Base-by-base conservation (phyloP, 2,113 vertebrate genomes). In the Promerops cafer region DNA sequence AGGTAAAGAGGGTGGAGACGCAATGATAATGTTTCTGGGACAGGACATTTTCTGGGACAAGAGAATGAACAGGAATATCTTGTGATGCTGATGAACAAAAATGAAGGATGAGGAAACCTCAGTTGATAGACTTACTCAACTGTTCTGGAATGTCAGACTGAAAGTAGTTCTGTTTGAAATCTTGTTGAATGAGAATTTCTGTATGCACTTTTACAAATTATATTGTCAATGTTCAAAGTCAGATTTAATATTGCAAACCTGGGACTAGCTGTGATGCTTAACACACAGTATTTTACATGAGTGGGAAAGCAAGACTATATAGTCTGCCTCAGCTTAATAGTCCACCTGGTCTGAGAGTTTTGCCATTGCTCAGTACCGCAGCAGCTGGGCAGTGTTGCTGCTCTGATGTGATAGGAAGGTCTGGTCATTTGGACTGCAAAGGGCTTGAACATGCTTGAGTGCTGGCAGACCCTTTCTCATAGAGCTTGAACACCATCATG, bases 401-500 rank as follows among this genome's bases (percentile, higher is more conserved):
- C 71, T 5, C 98, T 97, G 90, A 93, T 97, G 89, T 98, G 68
- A 93, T 96, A 9, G 97, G 97, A 83, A 98, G 86, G 77, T 98
- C 97, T 22, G 97, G 97, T 8, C 95, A 89, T 64, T 97, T 97
- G 1, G 95, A 93, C 97, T 6, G 79, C 93, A 6, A 92, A 96
- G 50, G 97, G 81, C 91, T 98, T 98, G 24, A 96, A 96, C 52
- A 97, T 54, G 23, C 79, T 98, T 93, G 26, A 98, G 35, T 93
- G 81, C 98, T 97, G 7, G 97, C 95, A 52, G 98, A 97, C 61
- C 97, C 97, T 45, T 98, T 98, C 22, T 98, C 95, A 3, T 87
- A 95, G 54, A 98, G 93, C 95, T 98, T 98, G 76, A 98, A 98
- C 94, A 97, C 96, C n/a, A 96, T 97, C 94, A 98, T 96, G 0